phyloP scores from a whole-genome alignment of 2,113 vertebrate species.

The Silurus asotus region DNA sequence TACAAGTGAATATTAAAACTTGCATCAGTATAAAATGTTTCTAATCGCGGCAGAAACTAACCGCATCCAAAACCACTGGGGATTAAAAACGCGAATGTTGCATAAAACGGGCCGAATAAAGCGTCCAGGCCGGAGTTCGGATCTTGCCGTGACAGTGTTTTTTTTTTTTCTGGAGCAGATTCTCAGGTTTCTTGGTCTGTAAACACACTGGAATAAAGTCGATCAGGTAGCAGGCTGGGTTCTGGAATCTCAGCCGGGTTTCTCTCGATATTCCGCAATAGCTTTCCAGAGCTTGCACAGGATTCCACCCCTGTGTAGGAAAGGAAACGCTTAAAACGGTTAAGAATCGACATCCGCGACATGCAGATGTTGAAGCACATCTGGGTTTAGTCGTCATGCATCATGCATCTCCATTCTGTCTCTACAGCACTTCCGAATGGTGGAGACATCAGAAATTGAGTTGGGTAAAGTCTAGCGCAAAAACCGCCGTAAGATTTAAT shows the following conservation, averaged over 20 bases:
- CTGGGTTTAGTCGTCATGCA: no score
- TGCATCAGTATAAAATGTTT: not conserved
- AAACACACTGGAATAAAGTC: not conserved
- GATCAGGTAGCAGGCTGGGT: not conserved
- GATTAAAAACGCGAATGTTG: not conserved
- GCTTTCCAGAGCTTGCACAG: slow-evolving; percentile 94
- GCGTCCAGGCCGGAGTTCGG: not conserved
- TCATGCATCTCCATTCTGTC: no score
- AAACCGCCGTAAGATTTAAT: no score
- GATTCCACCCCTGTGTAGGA: slow-evolving; percentile 83
- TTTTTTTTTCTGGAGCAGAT: not conserved
- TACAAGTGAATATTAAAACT: not conserved
- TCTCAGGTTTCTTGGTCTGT: slow-evolving; percentile 25
- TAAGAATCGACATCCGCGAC: not conserved
- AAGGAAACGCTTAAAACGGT: not conserved
- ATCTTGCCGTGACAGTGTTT: not conserved
- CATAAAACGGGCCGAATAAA: not conserved
- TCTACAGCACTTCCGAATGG: no score
- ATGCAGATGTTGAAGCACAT: slow-evolving; percentile 4
- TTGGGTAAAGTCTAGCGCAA: no score
- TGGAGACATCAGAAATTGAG: no score
- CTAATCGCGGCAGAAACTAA: no score
- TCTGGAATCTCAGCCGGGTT: slow-evolving; percentile 70
- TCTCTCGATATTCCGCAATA: slow-evolving; percentile 85
- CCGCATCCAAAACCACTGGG: not conserved